Evolutionary conservation across 2,797 vertebrate genomes (phyloP).

Genomic region (Spinus olivaceus): DNA sequence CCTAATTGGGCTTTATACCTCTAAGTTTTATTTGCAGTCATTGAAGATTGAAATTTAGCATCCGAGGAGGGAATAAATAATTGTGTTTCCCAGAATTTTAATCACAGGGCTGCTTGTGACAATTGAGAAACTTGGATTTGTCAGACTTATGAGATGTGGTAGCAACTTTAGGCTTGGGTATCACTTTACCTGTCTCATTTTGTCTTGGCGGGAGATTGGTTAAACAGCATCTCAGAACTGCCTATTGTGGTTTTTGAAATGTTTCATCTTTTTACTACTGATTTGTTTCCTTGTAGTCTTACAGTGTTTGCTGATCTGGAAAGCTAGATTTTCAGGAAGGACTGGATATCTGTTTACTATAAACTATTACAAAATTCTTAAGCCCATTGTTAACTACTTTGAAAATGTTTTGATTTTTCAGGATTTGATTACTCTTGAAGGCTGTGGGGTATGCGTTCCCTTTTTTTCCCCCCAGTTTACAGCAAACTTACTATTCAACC

Average conservation of each 20-base stretch:
- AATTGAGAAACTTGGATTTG: neutral
- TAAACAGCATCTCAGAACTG: neutral
- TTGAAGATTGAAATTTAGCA: neutral
- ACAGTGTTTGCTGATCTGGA: neutral
- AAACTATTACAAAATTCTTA: neutral
- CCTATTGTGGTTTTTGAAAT: neutral
- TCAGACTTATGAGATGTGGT: neutral
- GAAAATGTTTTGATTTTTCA: neutral
- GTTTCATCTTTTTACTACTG: neutral
- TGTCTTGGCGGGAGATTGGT: neutral
- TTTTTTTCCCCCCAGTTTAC: neutral
- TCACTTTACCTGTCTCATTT: neutral
- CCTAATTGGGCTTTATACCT: neutral
- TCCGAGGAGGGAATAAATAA: neutral
- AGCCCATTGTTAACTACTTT: neutral
- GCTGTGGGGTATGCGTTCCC: neutral
- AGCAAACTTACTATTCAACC: neutral
- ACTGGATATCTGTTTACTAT: neutral
- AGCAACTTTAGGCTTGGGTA: neutral
- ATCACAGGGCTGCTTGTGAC: neutral
- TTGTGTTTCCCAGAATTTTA: neutral
- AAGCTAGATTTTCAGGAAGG: slow-evolving; percentile 6
- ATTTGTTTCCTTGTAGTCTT: neutral
- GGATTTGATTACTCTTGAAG: neutral
- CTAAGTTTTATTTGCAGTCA: neutral